phyloP scores from a whole-genome alignment of 2,113 vertebrate species.

The Pelvicachromis taeniatus region DNA sequence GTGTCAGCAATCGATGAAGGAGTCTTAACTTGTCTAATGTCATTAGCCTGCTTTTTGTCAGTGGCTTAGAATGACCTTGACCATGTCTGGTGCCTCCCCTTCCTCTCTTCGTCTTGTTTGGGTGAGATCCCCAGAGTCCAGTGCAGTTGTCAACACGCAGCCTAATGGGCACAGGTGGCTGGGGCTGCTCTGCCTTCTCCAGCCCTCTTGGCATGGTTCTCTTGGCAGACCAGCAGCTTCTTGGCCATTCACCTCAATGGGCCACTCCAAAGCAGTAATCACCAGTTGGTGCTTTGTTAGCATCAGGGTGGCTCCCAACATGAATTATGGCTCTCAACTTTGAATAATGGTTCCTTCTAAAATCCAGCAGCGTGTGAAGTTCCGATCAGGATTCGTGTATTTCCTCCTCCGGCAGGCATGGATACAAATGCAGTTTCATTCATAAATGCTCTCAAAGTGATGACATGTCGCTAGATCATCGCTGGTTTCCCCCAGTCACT shows the following conservation, averaged over 20 bases:
- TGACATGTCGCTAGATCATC: constrained; percentile 36
- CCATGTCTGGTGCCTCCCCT: constrained; percentile 5
- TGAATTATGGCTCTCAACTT: constrained; percentile 46
- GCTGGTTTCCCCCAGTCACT: constrained; percentile 1
- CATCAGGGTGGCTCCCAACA: constrained; percentile 41
- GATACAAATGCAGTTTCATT: neutral
- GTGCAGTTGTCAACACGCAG: constrained; percentile 60
- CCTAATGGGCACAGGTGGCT: constrained; percentile 68
- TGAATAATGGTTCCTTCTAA: constrained; percentile 26
- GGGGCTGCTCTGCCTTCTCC: constrained; percentile 39
- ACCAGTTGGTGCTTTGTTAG: constrained; percentile 64
- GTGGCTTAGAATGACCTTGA: constrained; percentile 43
- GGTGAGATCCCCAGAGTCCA: constrained; percentile 42
- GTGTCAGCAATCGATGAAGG: constrained; percentile 28
- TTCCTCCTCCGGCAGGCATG: neutral
- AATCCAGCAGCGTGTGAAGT: constrained; percentile 24
- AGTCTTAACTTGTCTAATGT: neutral
- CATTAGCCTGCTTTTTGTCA: constrained; percentile 19
- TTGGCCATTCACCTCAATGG: constrained; percentile 45
- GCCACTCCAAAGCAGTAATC: constrained; percentile 53
- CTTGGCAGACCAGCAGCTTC: constrained; percentile 53
- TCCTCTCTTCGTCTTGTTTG: constrained; percentile 36
- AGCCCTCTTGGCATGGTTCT: constrained; percentile 41
- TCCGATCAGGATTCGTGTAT: neutral
- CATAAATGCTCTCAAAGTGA: constrained; percentile 4